Conservation (phyloP, 2,797 vertebrate species). For the Champsocephalus gunnari region DNA sequence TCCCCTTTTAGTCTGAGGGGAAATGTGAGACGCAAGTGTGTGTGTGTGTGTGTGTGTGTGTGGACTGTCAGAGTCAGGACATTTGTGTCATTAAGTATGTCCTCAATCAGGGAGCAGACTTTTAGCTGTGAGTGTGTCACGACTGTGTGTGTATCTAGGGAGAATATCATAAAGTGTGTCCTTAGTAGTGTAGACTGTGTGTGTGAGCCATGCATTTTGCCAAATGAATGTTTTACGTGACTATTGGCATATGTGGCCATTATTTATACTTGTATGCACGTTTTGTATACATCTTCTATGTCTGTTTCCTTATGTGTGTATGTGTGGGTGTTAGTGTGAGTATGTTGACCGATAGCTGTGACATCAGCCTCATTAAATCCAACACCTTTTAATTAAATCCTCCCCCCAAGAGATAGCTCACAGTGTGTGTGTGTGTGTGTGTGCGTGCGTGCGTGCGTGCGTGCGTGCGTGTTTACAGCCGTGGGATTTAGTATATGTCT, state of each 20-base stretch:
- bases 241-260: background rate
- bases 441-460: conserved; percentile 2
- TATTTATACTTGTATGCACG: background rate
- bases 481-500: background rate
- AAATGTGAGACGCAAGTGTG: conserved; percentile 20
- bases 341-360: conserved; percentile 16
- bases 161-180: conserved; percentile 44
- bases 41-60: background rate
- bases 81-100: conserved; percentile 70
- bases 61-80: conserved; percentile 25
- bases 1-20: conserved; percentile 26
- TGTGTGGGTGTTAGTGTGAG: background rate
- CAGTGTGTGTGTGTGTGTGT: conserved; percentile 14
- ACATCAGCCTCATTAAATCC: conserved; percentile 53
- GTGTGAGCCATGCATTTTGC: background rate
- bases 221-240: background rate
- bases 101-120: conserved; percentile 50
- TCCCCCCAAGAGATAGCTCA: conserved; percentile 20
- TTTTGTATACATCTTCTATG: background rate
- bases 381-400: conserved; percentile 61
- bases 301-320: background rate
- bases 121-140: conserved; percentile 20
- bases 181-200: conserved; percentile 2
- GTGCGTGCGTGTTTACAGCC: conserved; percentile 4
- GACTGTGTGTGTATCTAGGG: conserved; percentile 14